These are phyloP conservation scores for Gopherus evgoodei DNA, from an alignment of 2,113 vertebrate species.

Conservation along the genomic window DNA sequence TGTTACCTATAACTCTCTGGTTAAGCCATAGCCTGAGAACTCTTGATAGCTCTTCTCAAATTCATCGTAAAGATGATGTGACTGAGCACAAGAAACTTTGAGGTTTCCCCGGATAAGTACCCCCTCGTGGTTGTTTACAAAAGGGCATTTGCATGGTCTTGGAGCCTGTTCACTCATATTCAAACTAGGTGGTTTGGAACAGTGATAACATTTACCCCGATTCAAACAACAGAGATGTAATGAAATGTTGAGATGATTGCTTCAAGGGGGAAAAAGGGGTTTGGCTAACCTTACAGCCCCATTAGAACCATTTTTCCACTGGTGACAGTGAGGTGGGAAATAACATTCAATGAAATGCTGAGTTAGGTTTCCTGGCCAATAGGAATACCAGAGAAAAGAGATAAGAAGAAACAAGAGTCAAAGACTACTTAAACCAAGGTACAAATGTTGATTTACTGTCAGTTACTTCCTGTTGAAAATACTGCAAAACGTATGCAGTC, in stretches of 20 bases:
- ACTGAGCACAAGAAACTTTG: conserved; percentile 6
- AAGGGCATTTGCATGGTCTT: neutral
- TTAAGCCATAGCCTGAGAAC: neutral
- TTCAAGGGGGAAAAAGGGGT: neutral
- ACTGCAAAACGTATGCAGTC: neutral
- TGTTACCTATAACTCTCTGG: neutral
- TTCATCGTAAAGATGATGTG: neutral
- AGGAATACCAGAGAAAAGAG: neutral
- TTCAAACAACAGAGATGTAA: conserved; percentile 32
- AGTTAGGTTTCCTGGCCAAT: neutral
- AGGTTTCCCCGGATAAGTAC: neutral
- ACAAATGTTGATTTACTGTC: neutral
- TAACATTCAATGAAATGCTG: neutral
- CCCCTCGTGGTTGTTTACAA: neutral
- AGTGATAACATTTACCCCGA: neutral
- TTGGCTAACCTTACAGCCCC: neutral
- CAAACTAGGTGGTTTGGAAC: neutral
- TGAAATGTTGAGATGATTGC: neutral
- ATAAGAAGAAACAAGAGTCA: neutral
- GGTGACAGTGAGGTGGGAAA: neutral
- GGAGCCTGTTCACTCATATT: neutral
- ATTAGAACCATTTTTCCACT: neutral
- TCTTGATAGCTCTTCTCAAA: neutral
- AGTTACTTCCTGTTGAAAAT: neutral
- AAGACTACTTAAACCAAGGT: neutral